Base-by-base conservation (phyloP, 2,797 vertebrate genomes). In the Molossus molossus region DNA sequence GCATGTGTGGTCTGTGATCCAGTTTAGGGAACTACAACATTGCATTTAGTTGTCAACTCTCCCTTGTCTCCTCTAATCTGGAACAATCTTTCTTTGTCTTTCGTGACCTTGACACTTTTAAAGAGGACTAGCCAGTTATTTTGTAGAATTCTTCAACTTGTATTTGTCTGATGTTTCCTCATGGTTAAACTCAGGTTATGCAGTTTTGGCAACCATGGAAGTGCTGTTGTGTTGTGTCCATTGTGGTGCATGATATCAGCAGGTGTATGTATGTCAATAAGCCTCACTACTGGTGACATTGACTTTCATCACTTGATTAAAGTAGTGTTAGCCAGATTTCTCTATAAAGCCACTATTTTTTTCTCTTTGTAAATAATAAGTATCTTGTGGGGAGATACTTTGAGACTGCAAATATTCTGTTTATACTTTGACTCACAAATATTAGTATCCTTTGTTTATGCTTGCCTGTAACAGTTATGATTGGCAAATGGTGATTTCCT, bases 401-500 rank as follows among this genome's bases (percentile, higher is more conserved):
- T 85, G 57, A 86, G 79, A 82, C 55, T 65, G 60, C 29, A 77
- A 6, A n/a, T 62, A 58, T 25, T 85, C 50, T 85, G 6, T 73
- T 87, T 33, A 17, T 60, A 27, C 33, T 87, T 92, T 53, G 72
- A 84, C 20, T 77, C 25, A 75, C 20, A 65, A 73, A 25, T 83
- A 45, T 70, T 65, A 50, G 40, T 25, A 53, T 79, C 33, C 33
- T 27, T 64, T 77, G 72, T 23, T 76, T 50, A 75, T 87, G 53
- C n/a, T 75, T 79, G 27, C 37, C 33, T 57, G 12, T 11, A 60
- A 4, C n/a, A 37, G 0, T 50, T 76, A 15, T 3, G 37, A 48
- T 85, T 70, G 87, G 83, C 23, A 67, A n/a, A 86, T 57, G n/a
- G 55, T 67, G 55, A 50, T 87, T 94, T 96, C 94, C 76, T 72